Conservation (phyloP, 2,888 invertebrate species). For the Lasius platythorax region DNA sequence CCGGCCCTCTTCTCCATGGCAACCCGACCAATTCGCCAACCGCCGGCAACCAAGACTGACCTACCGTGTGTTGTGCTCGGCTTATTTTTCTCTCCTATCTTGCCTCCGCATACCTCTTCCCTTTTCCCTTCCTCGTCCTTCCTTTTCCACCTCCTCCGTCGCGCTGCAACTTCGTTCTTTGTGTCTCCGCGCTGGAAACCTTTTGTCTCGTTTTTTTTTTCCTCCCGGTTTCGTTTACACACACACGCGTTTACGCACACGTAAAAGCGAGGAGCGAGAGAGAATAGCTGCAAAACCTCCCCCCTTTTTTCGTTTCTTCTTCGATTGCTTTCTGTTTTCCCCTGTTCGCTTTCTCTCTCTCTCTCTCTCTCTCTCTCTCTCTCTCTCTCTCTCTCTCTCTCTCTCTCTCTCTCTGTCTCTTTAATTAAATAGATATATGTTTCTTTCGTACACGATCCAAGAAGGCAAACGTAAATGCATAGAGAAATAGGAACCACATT, state of each 20-base stretch:
- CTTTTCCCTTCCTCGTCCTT: conserved; percentile 17
- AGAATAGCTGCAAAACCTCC: neutral
- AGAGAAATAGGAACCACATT: conserved; percentile 75
- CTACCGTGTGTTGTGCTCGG: conserved; percentile 72
- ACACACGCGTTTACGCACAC: conserved; percentile 32
- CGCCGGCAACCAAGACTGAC: conserved; percentile 81
- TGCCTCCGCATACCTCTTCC: conserved; percentile 29
- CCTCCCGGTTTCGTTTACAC: conserved; percentile 56
- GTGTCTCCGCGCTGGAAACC: conserved; percentile 46
- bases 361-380: too few relatives aligned
- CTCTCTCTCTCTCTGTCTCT: conserved; percentile 17
- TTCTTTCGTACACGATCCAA: conserved; percentile 28
- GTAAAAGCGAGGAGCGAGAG: neutral
- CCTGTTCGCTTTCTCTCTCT: neutral
- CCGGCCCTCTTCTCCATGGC: conserved; percentile 82
- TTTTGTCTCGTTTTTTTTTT: conserved; percentile 44
- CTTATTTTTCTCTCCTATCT: conserved; percentile 67
- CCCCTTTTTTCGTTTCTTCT: neutral
- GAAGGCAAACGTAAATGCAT: conserved; percentile 53
- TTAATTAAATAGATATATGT: neutral
- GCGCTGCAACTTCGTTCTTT: conserved; percentile 60
- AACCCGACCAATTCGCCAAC: conserved; percentile 85
- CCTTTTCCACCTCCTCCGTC: conserved; percentile 17
- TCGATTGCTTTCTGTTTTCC: conserved; percentile 5
- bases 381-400: neutral